A percentile compares a stretch with the other conserved stretches of the same genome.
phyloP scores from a whole-genome alignment of 2,797 vertebrate species.

The Lepidocolaptes lacrymiger region DNA sequence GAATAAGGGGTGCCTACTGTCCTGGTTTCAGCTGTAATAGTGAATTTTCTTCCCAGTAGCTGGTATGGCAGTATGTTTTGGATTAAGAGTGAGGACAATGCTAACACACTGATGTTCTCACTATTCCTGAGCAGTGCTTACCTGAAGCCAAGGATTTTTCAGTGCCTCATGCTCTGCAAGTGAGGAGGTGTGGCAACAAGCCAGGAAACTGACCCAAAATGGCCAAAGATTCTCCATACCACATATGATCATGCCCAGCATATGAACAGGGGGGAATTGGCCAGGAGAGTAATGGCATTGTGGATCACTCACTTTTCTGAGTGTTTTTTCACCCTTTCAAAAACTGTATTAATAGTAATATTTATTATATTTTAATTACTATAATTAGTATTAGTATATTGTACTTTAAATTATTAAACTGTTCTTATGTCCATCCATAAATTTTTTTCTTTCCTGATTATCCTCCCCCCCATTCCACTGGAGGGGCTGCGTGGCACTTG shows the following conservation, averaged over 20 bases:
- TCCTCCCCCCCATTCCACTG: fast-evolving
- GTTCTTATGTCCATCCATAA: background rate
- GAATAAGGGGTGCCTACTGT: background rate
- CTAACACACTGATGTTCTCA: background rate
- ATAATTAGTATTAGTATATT: background rate
- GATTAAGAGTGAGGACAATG: background rate
- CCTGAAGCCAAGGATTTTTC: background rate
- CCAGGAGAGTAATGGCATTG: background rate
- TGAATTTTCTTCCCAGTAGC: background rate
- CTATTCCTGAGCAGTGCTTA: background rate
- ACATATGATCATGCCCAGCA: background rate
- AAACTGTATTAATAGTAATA: background rate
- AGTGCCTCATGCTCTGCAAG: fast-evolving
- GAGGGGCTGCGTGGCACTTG: background rate
- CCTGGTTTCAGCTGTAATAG: background rate
- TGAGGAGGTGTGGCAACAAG: background rate
- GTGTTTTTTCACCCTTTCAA: background rate
- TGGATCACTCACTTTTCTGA: background rate
- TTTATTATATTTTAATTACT: background rate
- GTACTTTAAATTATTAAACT: background rate
- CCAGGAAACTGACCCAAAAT: background rate
- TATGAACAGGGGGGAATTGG: too few species aligned
- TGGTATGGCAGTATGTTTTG: background rate
- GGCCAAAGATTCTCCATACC: background rate
- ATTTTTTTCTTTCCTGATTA: background rate